Evolutionary conservation across 1,140 invertebrate species (phyloP), one percentile per base, ranked within the genome.

Genomic region (Drosophila sucinea): DNA sequence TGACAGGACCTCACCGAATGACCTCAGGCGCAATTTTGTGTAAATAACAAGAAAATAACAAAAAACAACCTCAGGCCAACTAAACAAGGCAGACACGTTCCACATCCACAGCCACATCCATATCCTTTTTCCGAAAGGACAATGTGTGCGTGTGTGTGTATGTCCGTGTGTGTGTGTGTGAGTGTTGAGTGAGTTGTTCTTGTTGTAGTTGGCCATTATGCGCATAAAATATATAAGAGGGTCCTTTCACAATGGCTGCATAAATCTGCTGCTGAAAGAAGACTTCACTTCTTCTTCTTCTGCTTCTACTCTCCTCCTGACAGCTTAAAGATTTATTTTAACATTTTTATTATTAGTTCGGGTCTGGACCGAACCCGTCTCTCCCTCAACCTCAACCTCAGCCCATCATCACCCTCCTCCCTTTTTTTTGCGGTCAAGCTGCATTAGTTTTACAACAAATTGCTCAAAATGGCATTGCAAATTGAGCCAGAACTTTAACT

Each of bases 201-300:
- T 61, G 66, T 40, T 63, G 79, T 86, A 79, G 83, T 87, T 86
- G 83, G 83, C 79, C 83, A 87, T 86, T 86, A 86, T 86, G 83
- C 80, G 84, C 83, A 87, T 87, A 87, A 87, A 87, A 87, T 87
- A 87, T 87, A 87, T 89, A 87, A 87, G 83, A 87, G 83, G 84
- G 83, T 83, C 79, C 84, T 87, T 89, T 80, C 70, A 89, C 84
- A 89, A 87, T 83, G 78, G 84, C 79, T 77, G 84, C 83, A 86
- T 86, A 86, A 86, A 86, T 86, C 82, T 86, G 23, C 44, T 51
- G 44, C 44, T 51, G 44, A 51, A 51, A 51, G 44, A 51, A 51
- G 23, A 51, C 44, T 51, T 51, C 44, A 51, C 44, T 51, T 51
- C 44, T 10, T 11, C 44, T 51, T 51, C 44, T 10, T 11, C 4